Conservation (phyloP, 2,113 vertebrate genomes). For the Gymnarchus niloticus region DNA sequence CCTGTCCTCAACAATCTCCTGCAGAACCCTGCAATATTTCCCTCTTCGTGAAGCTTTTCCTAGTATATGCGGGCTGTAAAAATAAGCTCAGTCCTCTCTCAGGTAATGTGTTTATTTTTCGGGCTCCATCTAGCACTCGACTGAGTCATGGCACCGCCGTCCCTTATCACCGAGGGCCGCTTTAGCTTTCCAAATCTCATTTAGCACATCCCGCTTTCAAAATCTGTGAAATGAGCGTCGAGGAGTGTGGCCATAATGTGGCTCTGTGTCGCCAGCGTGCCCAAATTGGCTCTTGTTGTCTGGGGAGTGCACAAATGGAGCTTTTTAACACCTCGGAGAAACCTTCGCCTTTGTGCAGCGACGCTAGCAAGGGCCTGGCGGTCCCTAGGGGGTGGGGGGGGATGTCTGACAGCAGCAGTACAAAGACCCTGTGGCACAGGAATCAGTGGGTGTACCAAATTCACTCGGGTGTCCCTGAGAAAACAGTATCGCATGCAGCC, state of each 20-base stretch:
- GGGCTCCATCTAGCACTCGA: slow-evolving; percentile 63
- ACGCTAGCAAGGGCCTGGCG: slow-evolving; percentile 61
- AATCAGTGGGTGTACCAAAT: slow-evolving; percentile 63
- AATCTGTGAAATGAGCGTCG: slow-evolving; percentile 73
- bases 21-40: slow-evolving; percentile 2
- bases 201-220: slow-evolving; percentile 72
- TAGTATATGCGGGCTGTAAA: slow-evolving; percentile 49
- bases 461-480: slow-evolving; percentile 38
- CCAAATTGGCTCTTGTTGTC: slow-evolving; percentile 66
- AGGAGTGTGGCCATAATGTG: slow-evolving; percentile 71
- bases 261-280: slow-evolving; percentile 65
- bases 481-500: background rate
- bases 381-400: slow-evolving; percentile 61
- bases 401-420: slow-evolving; percentile 68
- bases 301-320: slow-evolving; percentile 74
- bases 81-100: slow-evolving; percentile 53
- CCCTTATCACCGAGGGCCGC: slow-evolving; percentile 71
- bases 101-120: slow-evolving; percentile 70
- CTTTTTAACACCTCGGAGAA: slow-evolving; percentile 77
- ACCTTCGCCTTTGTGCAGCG: slow-evolving; percentile 66
- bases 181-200: slow-evolving; percentile 74
- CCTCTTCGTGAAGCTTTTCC: slow-evolving; percentile 24
- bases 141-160: slow-evolving; percentile 54
- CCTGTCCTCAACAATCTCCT: slow-evolving; percentile 36
- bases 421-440: slow-evolving; percentile 62